Evolutionary conservation across 2,888 invertebrate species (phyloP).

Genomic region (Ennomos erosarius): DNA sequence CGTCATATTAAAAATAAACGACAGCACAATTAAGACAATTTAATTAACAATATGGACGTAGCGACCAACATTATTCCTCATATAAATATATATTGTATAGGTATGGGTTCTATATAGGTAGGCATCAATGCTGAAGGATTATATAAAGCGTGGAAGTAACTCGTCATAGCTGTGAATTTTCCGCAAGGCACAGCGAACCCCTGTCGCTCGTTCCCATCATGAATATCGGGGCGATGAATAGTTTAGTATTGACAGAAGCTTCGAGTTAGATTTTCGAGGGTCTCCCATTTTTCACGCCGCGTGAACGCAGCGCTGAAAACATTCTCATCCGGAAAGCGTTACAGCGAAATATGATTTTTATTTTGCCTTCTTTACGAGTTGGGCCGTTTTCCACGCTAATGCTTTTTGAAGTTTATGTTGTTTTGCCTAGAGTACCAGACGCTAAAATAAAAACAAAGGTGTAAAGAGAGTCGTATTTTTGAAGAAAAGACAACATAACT

Average conservation of each 20-base stretch:
- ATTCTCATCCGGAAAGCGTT: constrained; percentile 16
- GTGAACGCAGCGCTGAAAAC: constrained; percentile 13
- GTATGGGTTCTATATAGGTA: too few relatives aligned
- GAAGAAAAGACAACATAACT: constrained; percentile 11
- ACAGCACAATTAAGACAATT: too few relatives aligned
- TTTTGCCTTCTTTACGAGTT: constrained; percentile 20
- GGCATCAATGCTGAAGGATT: too few relatives aligned
- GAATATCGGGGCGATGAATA: constrained; percentile 43
- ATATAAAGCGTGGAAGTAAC: constrained; percentile 3
- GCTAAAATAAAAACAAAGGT: constrained; percentile 3
- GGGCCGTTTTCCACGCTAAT: constrained; percentile 1
- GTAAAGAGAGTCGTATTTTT: background rate
- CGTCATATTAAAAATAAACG: too few relatives aligned
- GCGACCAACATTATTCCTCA: too few relatives aligned
- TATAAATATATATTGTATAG: too few relatives aligned
- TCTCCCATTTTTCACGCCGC: constrained; percentile 16
- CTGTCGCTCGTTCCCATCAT: constrained; percentile 26
- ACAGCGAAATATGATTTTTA: constrained; percentile 20
- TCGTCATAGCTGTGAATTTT: constrained; percentile 20
- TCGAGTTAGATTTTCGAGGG: constrained; percentile 25
- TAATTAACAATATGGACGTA: too few relatives aligned
- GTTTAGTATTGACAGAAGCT: constrained; percentile 36
- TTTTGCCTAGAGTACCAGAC: constrained; percentile 2
- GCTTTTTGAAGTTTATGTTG: constrained; percentile 11
- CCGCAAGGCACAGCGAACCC: constrained; percentile 5